Evolutionary conservation across 2,888 invertebrate genomes (phyloP).

Genomic region (Cosmopolites sordidus): DNA sequence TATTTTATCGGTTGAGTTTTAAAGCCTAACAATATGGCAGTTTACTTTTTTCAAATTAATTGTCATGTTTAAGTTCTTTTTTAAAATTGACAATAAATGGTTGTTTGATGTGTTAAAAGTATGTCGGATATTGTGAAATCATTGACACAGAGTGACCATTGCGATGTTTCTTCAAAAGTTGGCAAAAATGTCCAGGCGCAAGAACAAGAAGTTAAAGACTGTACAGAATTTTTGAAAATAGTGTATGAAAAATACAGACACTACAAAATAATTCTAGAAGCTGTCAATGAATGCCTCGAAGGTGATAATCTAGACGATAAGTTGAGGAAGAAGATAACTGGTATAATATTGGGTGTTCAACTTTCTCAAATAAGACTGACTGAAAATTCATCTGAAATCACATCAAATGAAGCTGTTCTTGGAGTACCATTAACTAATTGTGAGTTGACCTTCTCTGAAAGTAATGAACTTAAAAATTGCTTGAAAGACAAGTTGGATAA

Average conservation of each 20-base stretch:
- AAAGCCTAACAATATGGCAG: constrained; percentile 17
- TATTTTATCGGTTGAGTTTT: constrained; percentile 1
- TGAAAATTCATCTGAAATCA: constrained; percentile 8
- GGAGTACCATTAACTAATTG: constrained; percentile 23
- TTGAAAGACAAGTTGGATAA: constrained; percentile 33
- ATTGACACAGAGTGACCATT: constrained; percentile 13
- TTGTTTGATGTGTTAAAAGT: constrained; percentile 14
- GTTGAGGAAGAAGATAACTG: constrained; percentile 35
- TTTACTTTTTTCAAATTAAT: constrained; percentile 6
- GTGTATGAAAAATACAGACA: constrained; percentile 35
- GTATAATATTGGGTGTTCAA: constrained; percentile 30
- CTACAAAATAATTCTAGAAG: constrained; percentile 37
- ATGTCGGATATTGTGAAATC: constrained; percentile 28
- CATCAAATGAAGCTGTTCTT: constrained; percentile 18
- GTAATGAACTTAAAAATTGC: constrained; percentile 25
- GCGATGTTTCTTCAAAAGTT: constrained; percentile 9
- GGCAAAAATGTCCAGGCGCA: constrained; percentile 22
- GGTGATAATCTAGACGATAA: constrained; percentile 29
- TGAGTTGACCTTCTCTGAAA: constrained; percentile 43
- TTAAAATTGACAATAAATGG: constrained; percentile 3
- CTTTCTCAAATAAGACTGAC: constrained; percentile 23
- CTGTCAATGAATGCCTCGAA: constrained; percentile 33
- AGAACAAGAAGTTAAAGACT: constrained; percentile 36
- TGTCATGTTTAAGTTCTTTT: not conserved
- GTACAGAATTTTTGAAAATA: constrained; percentile 34